phyloP scores from a whole-genome alignment of 2,113 vertebrate genomes.

The Oncorhynchus gorbuscha region DNA sequence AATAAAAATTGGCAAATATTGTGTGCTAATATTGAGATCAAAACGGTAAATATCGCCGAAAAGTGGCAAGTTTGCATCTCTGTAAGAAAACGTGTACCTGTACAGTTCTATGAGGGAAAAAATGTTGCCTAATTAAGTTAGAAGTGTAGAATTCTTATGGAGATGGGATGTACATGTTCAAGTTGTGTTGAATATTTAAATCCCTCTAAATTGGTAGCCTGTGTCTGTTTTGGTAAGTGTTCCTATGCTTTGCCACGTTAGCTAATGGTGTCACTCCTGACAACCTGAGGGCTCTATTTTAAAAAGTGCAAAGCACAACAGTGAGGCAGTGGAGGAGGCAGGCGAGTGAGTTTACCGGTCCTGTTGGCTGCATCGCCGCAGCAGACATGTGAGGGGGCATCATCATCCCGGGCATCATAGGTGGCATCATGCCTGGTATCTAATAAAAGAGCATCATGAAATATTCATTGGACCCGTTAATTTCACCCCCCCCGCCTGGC shows the following conservation, averaged over 20 bases:
- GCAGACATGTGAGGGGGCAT: constrained; percentile 94
- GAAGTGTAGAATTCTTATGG: background rate
- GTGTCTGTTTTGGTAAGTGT: constrained; percentile 10
- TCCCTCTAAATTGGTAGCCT: constrained; percentile 10
- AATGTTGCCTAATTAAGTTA: too few relatives aligned
- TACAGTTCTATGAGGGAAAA: too few relatives aligned
- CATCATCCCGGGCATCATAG: constrained; percentile 97
- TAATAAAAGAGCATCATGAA: constrained; percentile 71
- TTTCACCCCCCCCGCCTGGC: constrained; percentile 55
- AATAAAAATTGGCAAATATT: too few relatives aligned
- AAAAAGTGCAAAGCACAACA: constrained; percentile 38
- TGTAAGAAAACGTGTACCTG: background rate
- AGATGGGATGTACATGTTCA: background rate
- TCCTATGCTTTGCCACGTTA: constrained; percentile 24
- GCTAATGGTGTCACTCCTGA: constrained; percentile 13
- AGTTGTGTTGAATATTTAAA: background rate
- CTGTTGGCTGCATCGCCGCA: constrained; percentile 87
- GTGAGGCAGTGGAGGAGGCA: background rate
- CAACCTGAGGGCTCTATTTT: constrained; percentile 51
- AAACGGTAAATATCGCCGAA: too few relatives aligned
- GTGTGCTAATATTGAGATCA: too few relatives aligned
- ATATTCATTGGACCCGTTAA: constrained; percentile 63
- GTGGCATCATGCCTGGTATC: constrained; percentile 98
- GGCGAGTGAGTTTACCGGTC: constrained; percentile 82
- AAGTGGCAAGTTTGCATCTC: too few relatives aligned